Conservation (phyloP, 1,140 invertebrate species). For the Halesus radiatus region DNA sequence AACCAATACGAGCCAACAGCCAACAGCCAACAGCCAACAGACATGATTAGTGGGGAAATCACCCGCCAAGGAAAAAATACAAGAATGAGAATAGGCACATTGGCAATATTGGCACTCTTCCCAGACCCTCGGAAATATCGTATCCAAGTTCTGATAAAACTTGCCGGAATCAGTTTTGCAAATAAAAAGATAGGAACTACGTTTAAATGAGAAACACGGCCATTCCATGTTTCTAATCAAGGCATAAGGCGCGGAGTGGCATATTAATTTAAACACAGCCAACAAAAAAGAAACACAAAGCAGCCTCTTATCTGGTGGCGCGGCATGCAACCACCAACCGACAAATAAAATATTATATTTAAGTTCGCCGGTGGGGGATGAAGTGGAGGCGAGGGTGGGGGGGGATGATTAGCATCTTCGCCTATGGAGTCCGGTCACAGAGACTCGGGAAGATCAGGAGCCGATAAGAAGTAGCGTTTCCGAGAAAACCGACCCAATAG, state of each 20-base stretch:
- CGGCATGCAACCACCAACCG: constrained; percentile 11
- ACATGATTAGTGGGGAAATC: too few species aligned
- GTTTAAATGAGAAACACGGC: neutral
- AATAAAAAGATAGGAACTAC: too few species aligned
- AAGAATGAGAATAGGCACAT: too few species aligned
- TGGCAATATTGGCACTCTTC: too few species aligned
- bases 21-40: too few species aligned
- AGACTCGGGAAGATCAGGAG: constrained; percentile 2
- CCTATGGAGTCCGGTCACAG: constrained; percentile 12
- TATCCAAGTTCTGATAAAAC: too few species aligned
- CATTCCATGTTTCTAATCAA: constrained; percentile 28
- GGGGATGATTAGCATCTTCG: constrained; percentile 29
- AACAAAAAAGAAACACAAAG: neutral
- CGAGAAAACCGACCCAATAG: constrained; percentile 9
- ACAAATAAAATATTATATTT: constrained; percentile 1
- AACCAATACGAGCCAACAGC: neutral
- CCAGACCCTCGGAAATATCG: too few species aligned
- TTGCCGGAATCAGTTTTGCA: too few species aligned
- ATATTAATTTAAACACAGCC: neutral
- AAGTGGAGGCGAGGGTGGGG: neutral
- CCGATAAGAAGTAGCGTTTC: constrained; percentile 1
- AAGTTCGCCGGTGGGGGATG: neutral
- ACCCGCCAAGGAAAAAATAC: too few species aligned
- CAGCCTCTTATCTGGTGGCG: constrained; percentile 21
- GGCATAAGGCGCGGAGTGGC: neutral